Conservation (phyloP, 2,888 invertebrate species). For the Neoaliturus tenellus region DNA sequence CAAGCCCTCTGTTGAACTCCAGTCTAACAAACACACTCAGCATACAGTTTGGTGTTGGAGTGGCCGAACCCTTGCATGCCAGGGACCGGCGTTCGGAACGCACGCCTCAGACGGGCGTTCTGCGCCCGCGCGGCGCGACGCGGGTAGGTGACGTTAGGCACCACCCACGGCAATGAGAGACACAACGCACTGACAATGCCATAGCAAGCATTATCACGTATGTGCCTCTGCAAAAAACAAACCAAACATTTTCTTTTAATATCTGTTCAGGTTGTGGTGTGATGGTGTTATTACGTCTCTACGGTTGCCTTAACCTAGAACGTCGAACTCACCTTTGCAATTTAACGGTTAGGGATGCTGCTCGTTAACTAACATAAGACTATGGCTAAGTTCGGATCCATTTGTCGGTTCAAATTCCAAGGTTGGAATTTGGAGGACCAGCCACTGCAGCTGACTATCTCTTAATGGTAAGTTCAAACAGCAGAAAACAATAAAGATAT, state of each 20-base stretch:
- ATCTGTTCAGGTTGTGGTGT: neutral
- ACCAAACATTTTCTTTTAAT: conserved; percentile 58
- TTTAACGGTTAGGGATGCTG: neutral
- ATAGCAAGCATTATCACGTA: conserved; percentile 63
- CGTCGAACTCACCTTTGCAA: neutral
- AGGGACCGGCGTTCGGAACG: conserved; percentile 4
- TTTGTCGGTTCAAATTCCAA: neutral
- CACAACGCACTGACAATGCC: conserved; percentile 55
- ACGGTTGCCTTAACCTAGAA: neutral
- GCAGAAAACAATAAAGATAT: too few species aligned
- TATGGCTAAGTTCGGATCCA: neutral
- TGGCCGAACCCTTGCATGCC: neutral
- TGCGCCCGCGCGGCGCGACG: conserved; percentile 26
- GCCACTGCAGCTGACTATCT: too few species aligned
- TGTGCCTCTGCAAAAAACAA: conserved; percentile 65
- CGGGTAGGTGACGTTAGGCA: conserved; percentile 16
- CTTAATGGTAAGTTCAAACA: too few species aligned
- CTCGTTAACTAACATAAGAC: neutral
- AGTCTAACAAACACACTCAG: neutral
- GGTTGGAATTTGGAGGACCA: too few species aligned
- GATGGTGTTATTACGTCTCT: conserved; percentile 3
- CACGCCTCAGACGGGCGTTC: conserved; percentile 47
- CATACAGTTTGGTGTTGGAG: neutral
- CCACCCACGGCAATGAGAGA: conserved; percentile 54
- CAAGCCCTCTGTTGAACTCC: neutral